These are phyloP conservation scores for Ochotona princeps DNA, from an alignment of 2,113 vertebrate genomes.

Conservation along the genomic window DNA sequence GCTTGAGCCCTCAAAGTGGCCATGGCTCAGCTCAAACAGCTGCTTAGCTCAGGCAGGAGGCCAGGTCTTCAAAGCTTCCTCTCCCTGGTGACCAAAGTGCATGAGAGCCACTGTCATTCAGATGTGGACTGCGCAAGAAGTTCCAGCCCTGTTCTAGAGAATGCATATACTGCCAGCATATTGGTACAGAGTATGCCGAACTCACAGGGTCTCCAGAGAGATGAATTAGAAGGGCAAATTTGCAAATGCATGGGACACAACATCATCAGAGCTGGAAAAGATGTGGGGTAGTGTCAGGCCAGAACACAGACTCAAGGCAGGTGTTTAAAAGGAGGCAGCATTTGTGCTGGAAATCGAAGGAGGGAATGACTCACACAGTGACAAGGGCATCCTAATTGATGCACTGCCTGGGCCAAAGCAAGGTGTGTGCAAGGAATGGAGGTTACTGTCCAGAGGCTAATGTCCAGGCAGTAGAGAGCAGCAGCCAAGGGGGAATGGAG, in stretches of 20 bases:
- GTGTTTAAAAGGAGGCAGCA: not conserved
- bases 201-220: not conserved
- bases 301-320: not conserved
- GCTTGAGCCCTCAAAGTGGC: not conserved
- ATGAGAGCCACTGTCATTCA: not conserved
- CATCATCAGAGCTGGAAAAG: not conserved
- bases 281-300: not conserved
- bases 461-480: not conserved
- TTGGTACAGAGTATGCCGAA: not conserved
- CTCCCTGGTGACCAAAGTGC: not conserved
- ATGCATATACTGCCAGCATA: not conserved
- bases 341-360: not conserved
- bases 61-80: not conserved
- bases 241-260: not conserved
- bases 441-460: too few species aligned
- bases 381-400: not conserved
- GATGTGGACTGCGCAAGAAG: not conserved
- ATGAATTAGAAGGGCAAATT: slow-evolving; percentile 18
- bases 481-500: not conserved
- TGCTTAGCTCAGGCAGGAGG: slow-evolving; percentile 21
- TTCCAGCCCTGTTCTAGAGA: slow-evolving; percentile 16
- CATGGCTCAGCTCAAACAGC: slow-evolving; percentile 49
- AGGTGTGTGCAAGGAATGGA: not conserved
- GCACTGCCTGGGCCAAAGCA: not conserved
- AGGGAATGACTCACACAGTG: not conserved